Percentiles rank a stretch among this genome's conserved stretches.
Conservation (phyloP, 2,888 invertebrate species). For the Phortica magna region DNA sequence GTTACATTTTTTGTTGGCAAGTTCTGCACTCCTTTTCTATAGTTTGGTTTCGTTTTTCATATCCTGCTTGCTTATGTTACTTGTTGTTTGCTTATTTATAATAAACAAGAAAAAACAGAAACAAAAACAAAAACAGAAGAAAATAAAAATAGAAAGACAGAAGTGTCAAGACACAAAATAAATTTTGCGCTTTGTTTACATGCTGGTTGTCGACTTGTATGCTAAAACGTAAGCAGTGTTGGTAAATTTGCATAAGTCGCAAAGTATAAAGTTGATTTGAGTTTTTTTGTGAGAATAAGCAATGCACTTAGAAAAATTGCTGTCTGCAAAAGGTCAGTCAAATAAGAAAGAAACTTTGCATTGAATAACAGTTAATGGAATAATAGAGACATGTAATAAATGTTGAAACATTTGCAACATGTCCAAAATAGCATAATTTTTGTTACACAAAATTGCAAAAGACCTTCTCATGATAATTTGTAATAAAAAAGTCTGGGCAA, state of each 20-base stretch:
- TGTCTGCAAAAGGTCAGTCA: not conserved
- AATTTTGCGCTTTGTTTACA: constrained; percentile 17
- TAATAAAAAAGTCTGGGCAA: no score
- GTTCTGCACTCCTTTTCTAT: not conserved
- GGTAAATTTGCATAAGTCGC: constrained; percentile 25
- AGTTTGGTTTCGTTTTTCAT: not conserved
- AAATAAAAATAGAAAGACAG: constrained; percentile 24
- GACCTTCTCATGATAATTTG: no score
- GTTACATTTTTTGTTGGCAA: constrained; percentile 10
- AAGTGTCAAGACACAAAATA: constrained; percentile 39
- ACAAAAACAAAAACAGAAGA: constrained; percentile 11
- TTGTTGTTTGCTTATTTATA: constrained; percentile 48
- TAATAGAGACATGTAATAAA: no score
- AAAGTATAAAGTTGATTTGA: constrained; percentile 45
- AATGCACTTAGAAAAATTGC: constrained; percentile 17
- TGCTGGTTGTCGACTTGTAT: constrained; percentile 10
- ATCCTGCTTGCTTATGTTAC: constrained; percentile 9
- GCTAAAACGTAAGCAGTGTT: not conserved
- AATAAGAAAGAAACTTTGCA: no score
- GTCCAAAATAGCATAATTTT: no score
- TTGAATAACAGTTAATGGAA: no score
- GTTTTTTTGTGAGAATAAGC: constrained; percentile 46
- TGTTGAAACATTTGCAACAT: no score
- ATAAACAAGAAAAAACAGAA: constrained; percentile 21
- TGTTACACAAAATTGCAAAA: no score